A percentile compares a stretch with the other conserved stretches of the same genome.
Evolutionary conservation across 2,797 vertebrate species (phyloP).

Genomic region (Columba guinea): DNA sequence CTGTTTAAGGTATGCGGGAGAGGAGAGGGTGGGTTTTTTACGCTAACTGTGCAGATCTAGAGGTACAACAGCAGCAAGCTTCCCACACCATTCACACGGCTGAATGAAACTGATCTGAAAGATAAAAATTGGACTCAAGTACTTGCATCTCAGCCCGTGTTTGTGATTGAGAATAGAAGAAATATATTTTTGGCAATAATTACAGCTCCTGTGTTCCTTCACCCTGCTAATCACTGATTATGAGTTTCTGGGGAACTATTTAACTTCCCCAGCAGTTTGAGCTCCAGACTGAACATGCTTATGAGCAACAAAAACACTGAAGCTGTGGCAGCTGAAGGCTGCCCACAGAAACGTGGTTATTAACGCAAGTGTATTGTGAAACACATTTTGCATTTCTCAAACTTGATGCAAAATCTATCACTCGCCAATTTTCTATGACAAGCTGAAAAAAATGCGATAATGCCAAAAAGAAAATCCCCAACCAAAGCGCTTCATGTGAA

Average conservation of each 20-base stretch:
- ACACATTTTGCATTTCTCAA: neutral
- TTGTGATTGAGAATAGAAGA: neutral
- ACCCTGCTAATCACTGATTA: neutral
- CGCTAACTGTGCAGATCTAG: fast-evolving
- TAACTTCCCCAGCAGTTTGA: neutral
- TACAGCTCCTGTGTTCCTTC: neutral
- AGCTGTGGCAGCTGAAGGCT: neutral
- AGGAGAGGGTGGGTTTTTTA: neutral
- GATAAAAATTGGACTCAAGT: too few relatives aligned
- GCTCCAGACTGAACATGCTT: neutral
- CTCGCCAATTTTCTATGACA: neutral
- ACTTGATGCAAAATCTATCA: neutral
- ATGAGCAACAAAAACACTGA: neutral
- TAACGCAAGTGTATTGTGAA: neutral
- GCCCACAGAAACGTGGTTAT: neutral
- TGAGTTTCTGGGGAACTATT: neutral
- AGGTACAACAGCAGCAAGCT: neutral
- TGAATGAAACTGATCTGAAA: neutral
- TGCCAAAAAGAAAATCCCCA: neutral
- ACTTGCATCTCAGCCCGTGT: fast-evolving
- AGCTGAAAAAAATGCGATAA: neutral
- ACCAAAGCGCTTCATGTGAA: too few relatives aligned
- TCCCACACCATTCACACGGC: neutral
- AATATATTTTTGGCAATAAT: neutral
- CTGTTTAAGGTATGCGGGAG: neutral